Base-by-base conservation (phyloP, 1,140 invertebrate species). In the Papilio helenus region DNA sequence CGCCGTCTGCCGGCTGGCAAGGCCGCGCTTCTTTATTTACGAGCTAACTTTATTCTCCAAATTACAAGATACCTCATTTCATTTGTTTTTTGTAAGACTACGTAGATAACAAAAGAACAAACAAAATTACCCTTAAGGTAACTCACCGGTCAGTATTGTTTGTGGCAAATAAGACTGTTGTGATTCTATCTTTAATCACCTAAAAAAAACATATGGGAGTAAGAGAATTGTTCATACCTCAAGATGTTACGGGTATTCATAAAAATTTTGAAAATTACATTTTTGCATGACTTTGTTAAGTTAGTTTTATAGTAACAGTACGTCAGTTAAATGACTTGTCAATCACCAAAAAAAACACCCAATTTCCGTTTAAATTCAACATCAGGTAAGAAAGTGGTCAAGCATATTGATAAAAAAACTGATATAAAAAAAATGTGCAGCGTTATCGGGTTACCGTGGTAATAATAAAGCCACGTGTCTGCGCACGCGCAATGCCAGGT, bases 401-500 rank as follows among this genome's bases (percentile, higher is more conserved):
- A 61, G 20, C 26, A 68, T 18, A 23, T 4, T 29, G 0, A 3
- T 29, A 9, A 29, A 68, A 29, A 16, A 68, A 29, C 14, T 16
- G 12, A 68, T 68, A 29, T 34, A 5, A 68, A 29, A 29, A 61
- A 68, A 68, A 7, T 29, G 26, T 68, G 61, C 61, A 68, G 61
- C 61, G 12, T 68, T 68, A 68, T 68, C 61, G 61, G 61, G 61
- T 68, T 68, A 39, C 23, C 74, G 20, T 76, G 23, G n/a, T 76
- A 76, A 58, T 76, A 76, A 76, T 76, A 42, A 55, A 76, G 49
- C 81, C 76, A 83, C 81, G 80, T 81, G 81, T 72, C 79, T 76
- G 81, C 82, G 83, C 83, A 76, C 79, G 81, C 77, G 65, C 71
- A 20, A 16, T 82, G 85, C 87, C 87, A 88, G 87, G 87, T 88